Base-by-base conservation (phyloP, 2,113 vertebrate species). In the Coreoperca whiteheadi region DNA sequence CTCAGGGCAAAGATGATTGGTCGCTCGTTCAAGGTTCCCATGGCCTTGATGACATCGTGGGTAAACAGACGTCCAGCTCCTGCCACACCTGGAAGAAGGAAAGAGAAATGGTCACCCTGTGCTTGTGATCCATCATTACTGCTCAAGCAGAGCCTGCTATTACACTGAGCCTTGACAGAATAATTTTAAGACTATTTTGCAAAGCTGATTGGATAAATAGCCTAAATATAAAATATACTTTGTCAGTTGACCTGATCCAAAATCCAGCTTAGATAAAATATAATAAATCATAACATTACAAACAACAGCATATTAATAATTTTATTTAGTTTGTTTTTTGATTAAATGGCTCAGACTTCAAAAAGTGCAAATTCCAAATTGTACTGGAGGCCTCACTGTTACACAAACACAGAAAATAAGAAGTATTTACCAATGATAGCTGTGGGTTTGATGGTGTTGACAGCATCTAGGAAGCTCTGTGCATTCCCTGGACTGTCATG, bases 1-100 rank as follows among this genome's bases (percentile, higher is more conserved):
- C 98, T 99, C 1, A 99, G 94, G 0, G 98, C 98, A 84, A 99
- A 99, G 71, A 99, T 97, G 23, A 99, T 94, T 60, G 98, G 98
- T 0, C 93, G 93, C 64, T 99, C 96, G 16, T 99, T 99, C 82
- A 97, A 94, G 0, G 90, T 43, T 4, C 95, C 97, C 98, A 99
- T 99, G 6, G 96, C 89, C 85, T 88, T 96, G 81, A 99, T 94
- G 64, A 99, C 96, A 0, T 96, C 96, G 21, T 95, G 93, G 43
- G 96, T 97, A 91, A 99, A 99, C 66, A 98, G 97, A 6, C 94
- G 93, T 0, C 98, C 98, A 0, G 98, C 98, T 75, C 98, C 98
- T 5, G 98, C 91, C n/a, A 99, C 98, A 51, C 98, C 98, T 99
- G 87, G 25, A 77, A 43, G 37, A 76, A 37, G 4, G 4, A 20